Percentiles rank a stretch among this genome's conserved stretches.
Evolutionary conservation across 2,797 vertebrate species (phyloP).

Genomic region (Bryconaethiops microstoma): DNA sequence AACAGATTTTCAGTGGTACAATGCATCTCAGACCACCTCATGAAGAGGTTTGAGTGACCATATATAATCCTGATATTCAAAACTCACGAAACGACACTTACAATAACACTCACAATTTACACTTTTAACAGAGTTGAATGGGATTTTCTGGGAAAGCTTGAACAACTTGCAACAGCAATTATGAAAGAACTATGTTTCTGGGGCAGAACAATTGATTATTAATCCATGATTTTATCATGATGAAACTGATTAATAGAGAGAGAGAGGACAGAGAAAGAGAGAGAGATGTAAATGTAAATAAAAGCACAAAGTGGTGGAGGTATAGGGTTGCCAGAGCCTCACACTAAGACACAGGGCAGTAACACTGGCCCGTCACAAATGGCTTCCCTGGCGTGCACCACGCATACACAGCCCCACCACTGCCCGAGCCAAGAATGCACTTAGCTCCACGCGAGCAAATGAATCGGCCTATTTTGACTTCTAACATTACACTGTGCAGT

Average conservation of each 20-base stretch:
- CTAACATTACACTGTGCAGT: slow-evolving; percentile 82
- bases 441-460: slow-evolving; percentile 91
- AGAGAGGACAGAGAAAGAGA: slow-evolving; percentile 59
- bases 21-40: too few species aligned
- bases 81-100: too few species aligned
- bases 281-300: slow-evolving; percentile 73
- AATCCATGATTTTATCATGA: slow-evolving; percentile 77
- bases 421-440: slow-evolving; percentile 96
- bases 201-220: slow-evolving; percentile 64
- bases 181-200: not conserved
- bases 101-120: too few species aligned
- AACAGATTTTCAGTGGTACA: too few species aligned
- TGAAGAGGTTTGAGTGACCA: too few species aligned
- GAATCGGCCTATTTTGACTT: slow-evolving; percentile 89
- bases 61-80: too few species aligned
- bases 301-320: slow-evolving; percentile 83
- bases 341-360: slow-evolving; percentile 83
- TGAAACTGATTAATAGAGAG: slow-evolving; percentile 80
- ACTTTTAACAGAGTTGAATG: not conserved
- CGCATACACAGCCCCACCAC: slow-evolving; percentile 81
- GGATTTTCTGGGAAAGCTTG: not conserved
- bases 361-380: slow-evolving; percentile 93
- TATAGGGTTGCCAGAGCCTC: slow-evolving; percentile 83
- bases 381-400: slow-evolving; percentile 89
- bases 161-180: not conserved